Conservation (phyloP, 1,140 invertebrate genomes). For the Sarcophaga peregrina region DNA sequence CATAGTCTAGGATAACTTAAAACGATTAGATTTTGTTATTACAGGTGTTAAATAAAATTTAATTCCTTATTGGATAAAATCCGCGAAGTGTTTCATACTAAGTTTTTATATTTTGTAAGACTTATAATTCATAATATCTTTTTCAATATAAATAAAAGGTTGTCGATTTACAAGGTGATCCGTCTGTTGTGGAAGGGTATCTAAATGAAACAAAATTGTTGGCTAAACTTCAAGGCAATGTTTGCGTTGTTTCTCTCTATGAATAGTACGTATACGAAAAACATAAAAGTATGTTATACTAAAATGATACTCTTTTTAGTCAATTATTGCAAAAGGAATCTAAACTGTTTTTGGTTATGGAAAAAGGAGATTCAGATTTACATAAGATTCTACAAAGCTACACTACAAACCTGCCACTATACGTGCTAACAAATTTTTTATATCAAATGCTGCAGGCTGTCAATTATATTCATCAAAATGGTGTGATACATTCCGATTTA, state of each 20-base stretch:
- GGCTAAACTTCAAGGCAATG: conserved; percentile 83
- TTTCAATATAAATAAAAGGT: no score
- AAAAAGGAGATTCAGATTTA: conserved; percentile 92
- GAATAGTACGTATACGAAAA: conserved; percentile 81
- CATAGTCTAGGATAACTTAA: no score
- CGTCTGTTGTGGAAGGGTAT: conserved; percentile 79
- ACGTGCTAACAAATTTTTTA: conserved; percentile 91
- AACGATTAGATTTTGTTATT: no score
- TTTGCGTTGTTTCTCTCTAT: conserved; percentile 85
- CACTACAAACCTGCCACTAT: conserved; percentile 71
- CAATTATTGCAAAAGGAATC: conserved; percentile 72
- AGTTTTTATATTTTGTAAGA: no score
- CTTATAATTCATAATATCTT: no score
- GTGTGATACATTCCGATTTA: conserved; percentile 95
- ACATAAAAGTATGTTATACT: background rate
- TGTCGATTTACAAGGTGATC: conserved; percentile 80
- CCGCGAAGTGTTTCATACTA: no score
- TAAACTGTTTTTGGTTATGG: conserved; percentile 88
- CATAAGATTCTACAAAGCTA: conserved; percentile 78
- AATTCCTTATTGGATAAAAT: no score
- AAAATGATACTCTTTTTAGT: conserved; percentile 50
- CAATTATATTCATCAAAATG: conserved; percentile 86
- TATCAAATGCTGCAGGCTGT: conserved; percentile 93
- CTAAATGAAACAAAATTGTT: conserved; percentile 91
- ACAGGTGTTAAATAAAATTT: no score